These are phyloP conservation scores for Apolygus lucorum DNA, from an alignment of 1,140 invertebrate species.

Conservation along the genomic window DNA sequence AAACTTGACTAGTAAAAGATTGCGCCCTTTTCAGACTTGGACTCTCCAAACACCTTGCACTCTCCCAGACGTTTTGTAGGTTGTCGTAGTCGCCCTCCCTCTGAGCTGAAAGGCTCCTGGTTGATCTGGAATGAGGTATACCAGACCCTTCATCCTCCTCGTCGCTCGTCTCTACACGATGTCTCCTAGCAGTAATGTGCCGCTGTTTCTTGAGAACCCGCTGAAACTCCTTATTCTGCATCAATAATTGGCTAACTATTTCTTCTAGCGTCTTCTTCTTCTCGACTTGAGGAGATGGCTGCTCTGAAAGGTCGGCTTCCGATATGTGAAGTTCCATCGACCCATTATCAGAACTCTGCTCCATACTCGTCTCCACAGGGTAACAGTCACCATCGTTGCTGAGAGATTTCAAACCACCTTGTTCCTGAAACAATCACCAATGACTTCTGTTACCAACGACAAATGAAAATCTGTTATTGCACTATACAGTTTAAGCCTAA, in stretches of 20 bases:
- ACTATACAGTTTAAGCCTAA: too few relatives aligned
- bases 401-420: not conserved
- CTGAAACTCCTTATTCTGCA: constrained; percentile 76
- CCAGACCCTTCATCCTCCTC: constrained; percentile 45
- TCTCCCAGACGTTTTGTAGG: constrained; percentile 43
- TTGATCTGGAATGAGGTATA: constrained; percentile 18
- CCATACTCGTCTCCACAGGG: constrained; percentile 2
- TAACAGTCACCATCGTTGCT: not conserved
- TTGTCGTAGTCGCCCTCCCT: constrained; percentile 44
- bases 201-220: constrained; percentile 61
- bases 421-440: constrained; percentile 11
- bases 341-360: constrained; percentile 1
- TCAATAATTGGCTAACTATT: constrained; percentile 71
- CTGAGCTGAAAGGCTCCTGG: constrained; percentile 20
- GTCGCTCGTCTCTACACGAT: constrained; percentile 44
- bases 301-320: constrained; percentile 27
- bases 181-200: constrained; percentile 49
- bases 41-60: constrained; percentile 8
- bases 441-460: too few relatives aligned
- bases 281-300: constrained; percentile 33
- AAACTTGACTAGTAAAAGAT: constrained; percentile 33
- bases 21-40: constrained; percentile 31
- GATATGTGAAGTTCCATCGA: constrained; percentile 27
- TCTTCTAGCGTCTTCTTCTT: constrained; percentile 55
- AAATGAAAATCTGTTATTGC: too few relatives aligned